Conservation (phyloP, 2,797 vertebrate species). For the Poeciliopsis infans region DNA sequence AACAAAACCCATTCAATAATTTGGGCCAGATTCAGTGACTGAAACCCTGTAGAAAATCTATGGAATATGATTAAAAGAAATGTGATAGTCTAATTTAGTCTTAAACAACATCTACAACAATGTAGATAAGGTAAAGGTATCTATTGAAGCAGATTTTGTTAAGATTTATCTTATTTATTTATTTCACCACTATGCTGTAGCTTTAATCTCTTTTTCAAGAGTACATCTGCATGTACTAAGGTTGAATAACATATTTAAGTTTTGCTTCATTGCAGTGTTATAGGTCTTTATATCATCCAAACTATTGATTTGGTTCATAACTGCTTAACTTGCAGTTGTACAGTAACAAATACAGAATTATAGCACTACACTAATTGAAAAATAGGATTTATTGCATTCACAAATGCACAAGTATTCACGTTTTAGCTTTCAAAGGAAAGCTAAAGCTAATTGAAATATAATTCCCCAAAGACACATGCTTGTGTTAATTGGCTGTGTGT, state of each 20-base stretch:
- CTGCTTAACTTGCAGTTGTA: constrained; percentile 58
- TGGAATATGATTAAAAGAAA: neutral
- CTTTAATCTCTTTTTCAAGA: constrained; percentile 22
- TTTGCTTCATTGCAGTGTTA: constrained; percentile 17
- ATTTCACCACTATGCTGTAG: constrained; percentile 27
- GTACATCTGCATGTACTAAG: neutral
- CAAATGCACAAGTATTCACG: constrained; percentile 63
- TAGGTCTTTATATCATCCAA: constrained; percentile 32
- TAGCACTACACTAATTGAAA: constrained; percentile 71
- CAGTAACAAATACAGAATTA: constrained; percentile 60
- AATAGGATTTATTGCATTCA: constrained; percentile 63
- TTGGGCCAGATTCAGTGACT: too few relatives aligned
- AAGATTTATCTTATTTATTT: constrained; percentile 2
- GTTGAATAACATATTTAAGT: neutral
- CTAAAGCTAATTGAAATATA: constrained; percentile 80
- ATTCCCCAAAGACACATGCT: constrained; percentile 78
- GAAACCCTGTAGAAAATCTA: neutral
- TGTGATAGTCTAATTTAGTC: neutral
- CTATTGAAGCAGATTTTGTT: neutral
- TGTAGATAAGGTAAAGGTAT: neutral
- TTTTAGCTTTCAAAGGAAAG: constrained; percentile 69
- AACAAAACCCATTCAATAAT: neutral
- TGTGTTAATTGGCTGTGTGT: constrained; percentile 75
- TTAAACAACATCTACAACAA: neutral
- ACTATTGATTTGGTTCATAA: constrained; percentile 49